Base-by-base conservation (phyloP, 2,888 invertebrate species). In the Dicycla oo region DNA sequence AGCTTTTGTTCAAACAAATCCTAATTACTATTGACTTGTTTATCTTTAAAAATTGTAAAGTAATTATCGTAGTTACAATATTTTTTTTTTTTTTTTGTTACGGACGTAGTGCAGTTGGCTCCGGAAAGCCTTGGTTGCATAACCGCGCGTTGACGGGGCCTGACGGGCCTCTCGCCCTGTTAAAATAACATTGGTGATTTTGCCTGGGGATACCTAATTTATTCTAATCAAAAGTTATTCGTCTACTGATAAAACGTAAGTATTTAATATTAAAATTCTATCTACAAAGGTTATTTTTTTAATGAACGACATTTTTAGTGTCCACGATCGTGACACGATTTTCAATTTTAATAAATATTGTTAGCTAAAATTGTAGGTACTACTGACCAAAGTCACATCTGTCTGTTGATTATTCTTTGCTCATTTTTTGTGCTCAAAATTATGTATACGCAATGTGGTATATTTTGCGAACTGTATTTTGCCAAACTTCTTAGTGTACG, bases 241-340 rank as follows among this genome's bases (percentile, higher is more conserved):
- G n/a, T 49, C 4, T 49, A 4, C n/a, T n/a, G 11, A n/a, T 11
- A n/a, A 49, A 49, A 49, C 4, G 11, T 49, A 49, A 10, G 3
- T 34, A 34, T 34, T 4, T 47, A 3, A 47, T 0, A 49, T 23
- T 51, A 62, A 75, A 62, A 49, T 51, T 67, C 11, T 45, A 20
- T 40, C 2, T 34, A 26, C 51, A 53, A 63, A 56, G 20, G 58
- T 30, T 5, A 7, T 51, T 69, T 47, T n/a, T 13, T 23, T 6
- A 15, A n/a, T 23, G 18, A 1, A 18, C 30, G 65, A 47, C 2
- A 40, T 13, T 61, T 79, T 80, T 79, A 80, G 53, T 18, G 15
- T 13, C 1, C 18, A 75, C 79, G 78, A 75, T 26, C 34, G 7
- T 15, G 30, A 23, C 10, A 61, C n/a, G 49, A 72, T 34, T 40